Conservation (phyloP, 2,797 vertebrate genomes). For the Podargus strigoides region DNA sequence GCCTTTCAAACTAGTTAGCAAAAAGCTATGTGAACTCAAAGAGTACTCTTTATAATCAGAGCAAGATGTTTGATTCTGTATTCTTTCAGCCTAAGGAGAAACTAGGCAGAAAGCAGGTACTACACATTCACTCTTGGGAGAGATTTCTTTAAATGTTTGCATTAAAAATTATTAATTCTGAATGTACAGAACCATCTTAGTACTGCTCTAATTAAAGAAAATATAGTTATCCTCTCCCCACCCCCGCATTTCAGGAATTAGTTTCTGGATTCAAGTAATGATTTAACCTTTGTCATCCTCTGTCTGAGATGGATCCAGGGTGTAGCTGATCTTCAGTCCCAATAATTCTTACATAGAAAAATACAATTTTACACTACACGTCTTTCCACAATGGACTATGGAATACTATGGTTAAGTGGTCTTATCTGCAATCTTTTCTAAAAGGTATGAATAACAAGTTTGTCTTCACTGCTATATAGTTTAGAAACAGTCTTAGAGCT, state of each 20-base stretch:
- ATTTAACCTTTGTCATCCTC: not conserved
- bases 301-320: not conserved
- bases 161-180: not conserved
- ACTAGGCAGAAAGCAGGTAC: not conserved
- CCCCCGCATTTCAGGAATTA: not conserved
- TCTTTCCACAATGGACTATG: not conserved
- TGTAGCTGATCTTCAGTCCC: not conserved
- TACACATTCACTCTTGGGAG: not conserved
- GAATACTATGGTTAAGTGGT: not conserved
- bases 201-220: not conserved
- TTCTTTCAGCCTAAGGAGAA: constrained; percentile 21
- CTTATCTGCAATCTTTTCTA: not conserved
- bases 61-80: not conserved
- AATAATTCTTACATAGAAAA: not conserved
- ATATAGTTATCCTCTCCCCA: not conserved
- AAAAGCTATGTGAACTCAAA: not conserved
- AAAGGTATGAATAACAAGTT: not conserved
- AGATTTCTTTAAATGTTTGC: not conserved
- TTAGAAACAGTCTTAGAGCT: not conserved
- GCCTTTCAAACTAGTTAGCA: constrained; percentile 15
- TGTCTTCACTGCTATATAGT: not conserved
- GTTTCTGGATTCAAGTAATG: not conserved
- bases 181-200: not conserved
- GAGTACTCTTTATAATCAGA: not conserved
- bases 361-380: not conserved